A percentile compares a stretch with the other conserved stretches of the same genome.
Evolutionary conservation across 2,113 vertebrate species (phyloP).

Genomic region (Rattus rattus): DNA sequence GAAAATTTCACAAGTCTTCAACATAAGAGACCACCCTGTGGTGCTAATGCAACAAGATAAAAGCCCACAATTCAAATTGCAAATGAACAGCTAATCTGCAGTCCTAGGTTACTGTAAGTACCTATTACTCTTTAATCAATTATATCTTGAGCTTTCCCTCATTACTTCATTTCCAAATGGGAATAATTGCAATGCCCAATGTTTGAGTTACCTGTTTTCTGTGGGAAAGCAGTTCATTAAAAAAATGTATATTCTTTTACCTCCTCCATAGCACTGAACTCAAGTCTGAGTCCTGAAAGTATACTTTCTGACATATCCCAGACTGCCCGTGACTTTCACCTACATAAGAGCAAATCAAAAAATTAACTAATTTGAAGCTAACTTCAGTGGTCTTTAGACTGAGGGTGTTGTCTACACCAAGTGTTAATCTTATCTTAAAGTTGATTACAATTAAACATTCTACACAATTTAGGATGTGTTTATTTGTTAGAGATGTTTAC

Average conservation of each 20-base stretch:
- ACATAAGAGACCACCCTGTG: neutral
- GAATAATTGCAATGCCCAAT: neutral
- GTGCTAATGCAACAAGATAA: neutral
- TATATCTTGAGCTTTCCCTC: neutral
- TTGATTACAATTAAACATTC: neutral
- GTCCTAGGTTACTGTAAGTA: neutral
- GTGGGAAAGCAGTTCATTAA: neutral
- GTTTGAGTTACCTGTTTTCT: neutral
- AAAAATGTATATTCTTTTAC: neutral
- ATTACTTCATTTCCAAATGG: conserved; percentile 14
- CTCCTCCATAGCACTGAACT: neutral
- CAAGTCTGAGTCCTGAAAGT: neutral
- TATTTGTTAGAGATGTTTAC: neutral
- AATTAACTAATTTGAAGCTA: neutral
- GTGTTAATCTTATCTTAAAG: neutral
- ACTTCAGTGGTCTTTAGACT: neutral
- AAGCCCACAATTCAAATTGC: neutral
- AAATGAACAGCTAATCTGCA: neutral
- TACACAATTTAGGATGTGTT: neutral
- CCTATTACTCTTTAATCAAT: neutral
- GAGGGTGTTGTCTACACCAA: neutral
- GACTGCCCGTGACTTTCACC: neutral
- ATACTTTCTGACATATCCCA: neutral
- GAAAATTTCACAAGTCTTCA: neutral
- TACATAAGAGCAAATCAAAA: neutral